A percentile compares a stretch with the other conserved stretches of the same genome.
These are phyloP conservation scores for Chirona hameri DNA, from an alignment of 2,888 invertebrate species.

Conservation along the genomic window DNA sequence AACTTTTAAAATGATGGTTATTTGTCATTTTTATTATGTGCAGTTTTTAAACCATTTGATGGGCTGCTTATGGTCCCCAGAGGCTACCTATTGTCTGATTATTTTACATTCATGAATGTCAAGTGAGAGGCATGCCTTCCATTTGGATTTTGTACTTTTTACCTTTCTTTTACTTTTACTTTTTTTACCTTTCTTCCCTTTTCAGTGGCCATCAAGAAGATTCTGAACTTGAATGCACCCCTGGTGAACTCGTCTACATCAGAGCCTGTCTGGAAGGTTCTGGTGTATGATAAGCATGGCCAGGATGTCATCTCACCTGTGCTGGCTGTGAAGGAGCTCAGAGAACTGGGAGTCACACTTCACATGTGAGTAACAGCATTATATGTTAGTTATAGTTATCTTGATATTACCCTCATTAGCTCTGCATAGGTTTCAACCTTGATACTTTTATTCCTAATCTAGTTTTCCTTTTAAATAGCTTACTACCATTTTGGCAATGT, in stretches of 20 bases:
- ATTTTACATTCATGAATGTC: background rate
- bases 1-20: too few relatives aligned
- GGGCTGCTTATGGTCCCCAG: background rate
- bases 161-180: too few relatives aligned
- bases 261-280: conserved; percentile 93
- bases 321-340: conserved; percentile 87
- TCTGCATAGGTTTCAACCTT: too few relatives aligned
- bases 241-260: conserved; percentile 68
- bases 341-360: conserved; percentile 94
- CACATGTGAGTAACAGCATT: conserved; percentile 72
- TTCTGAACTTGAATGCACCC: conserved; percentile 87
- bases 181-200: conserved; percentile 41
- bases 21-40: too few relatives aligned
- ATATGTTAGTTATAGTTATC: too few relatives aligned
- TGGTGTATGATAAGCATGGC: conserved; percentile 92
- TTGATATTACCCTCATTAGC: too few relatives aligned
- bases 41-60: too few relatives aligned
- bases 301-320: conserved; percentile 98
- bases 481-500: too few relatives aligned
- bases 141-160: too few relatives aligned
- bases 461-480: too few relatives aligned
- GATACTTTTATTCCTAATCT: too few relatives aligned
- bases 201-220: conserved; percentile 86
- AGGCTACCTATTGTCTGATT: background rate
- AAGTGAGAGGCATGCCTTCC: background rate